Evolutionary conservation across 2,113 vertebrate species (phyloP).

Genomic region (Dipodomys merriami): DNA sequence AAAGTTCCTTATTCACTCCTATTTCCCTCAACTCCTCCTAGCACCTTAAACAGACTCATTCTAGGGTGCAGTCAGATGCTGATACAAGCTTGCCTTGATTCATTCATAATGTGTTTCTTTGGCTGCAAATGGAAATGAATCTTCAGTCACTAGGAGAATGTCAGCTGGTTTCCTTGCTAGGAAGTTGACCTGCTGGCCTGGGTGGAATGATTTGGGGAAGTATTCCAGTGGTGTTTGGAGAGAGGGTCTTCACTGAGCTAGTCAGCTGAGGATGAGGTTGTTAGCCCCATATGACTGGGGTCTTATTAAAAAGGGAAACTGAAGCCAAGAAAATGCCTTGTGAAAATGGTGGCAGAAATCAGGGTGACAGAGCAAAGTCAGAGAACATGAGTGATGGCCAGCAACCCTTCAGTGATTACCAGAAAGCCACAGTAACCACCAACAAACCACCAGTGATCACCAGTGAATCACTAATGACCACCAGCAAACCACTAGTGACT

Average conservation of each 20-base stretch:
- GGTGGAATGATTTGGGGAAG: background rate
- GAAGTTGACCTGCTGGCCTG: background rate
- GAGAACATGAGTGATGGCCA: too few species aligned
- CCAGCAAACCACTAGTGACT: too few species aligned
- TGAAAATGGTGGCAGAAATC: too few species aligned
- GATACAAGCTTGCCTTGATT: background rate
- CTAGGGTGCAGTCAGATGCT: background rate
- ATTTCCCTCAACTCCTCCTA: background rate
- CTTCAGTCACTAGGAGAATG: background rate
- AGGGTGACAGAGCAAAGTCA: background rate
- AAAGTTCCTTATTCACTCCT: too few species aligned
- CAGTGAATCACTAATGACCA: too few species aligned
- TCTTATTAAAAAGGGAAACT: background rate
- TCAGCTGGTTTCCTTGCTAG: background rate
- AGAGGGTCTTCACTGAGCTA: background rate
- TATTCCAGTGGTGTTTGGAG: background rate
- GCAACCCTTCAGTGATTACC: too few species aligned
- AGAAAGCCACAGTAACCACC: too few species aligned
- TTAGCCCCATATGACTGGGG: background rate
- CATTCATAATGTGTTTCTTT: background rate
- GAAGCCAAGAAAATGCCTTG: background rate
- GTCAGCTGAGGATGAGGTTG: background rate
- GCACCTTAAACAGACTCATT: background rate
- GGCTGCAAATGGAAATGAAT: background rate
- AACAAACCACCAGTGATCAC: too few species aligned